These are phyloP conservation scores for Lasiurus cinereus DNA, from an alignment of 2,113 vertebrate genomes.

Conservation along the genomic window DNA sequence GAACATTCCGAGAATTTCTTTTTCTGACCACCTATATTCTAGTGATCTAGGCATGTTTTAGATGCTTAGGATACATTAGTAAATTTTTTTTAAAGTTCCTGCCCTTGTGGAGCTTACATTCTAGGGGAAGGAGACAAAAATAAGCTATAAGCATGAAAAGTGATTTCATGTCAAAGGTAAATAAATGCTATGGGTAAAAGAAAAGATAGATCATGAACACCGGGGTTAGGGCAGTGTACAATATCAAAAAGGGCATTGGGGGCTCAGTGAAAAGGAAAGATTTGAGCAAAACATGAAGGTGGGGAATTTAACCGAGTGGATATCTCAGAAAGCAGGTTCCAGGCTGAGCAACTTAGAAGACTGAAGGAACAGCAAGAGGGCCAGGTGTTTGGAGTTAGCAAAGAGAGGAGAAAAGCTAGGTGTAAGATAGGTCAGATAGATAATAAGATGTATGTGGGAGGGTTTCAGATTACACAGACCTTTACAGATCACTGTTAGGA, in stretches of 20 bases:
- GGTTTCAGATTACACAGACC: neutral
- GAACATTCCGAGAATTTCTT: neutral
- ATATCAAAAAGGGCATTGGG: neutral
- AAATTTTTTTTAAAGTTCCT: neutral
- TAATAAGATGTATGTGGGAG: fast-evolving
- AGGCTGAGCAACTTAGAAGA: neutral
- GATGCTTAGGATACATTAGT: neutral
- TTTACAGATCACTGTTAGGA: neutral
- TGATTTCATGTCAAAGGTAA: neutral
- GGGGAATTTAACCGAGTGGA: neutral
- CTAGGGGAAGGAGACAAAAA: neutral
- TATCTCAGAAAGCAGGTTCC: neutral
- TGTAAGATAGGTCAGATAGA: too few relatives aligned
- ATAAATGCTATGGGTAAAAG: neutral
- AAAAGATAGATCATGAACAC: neutral
- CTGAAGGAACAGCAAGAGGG: neutral
- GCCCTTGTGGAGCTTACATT: neutral
- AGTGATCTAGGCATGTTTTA: neutral
- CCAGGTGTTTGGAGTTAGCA: neutral
- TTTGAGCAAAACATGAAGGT: too few relatives aligned
- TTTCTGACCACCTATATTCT: neutral
- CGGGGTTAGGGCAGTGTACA: too few relatives aligned
- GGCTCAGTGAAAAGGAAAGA: neutral
- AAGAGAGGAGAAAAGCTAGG: neutral
- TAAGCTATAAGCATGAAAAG: neutral